phyloP scores from a whole-genome alignment of 2,888 invertebrate genomes.

The Strigamia transsilvanica region DNA sequence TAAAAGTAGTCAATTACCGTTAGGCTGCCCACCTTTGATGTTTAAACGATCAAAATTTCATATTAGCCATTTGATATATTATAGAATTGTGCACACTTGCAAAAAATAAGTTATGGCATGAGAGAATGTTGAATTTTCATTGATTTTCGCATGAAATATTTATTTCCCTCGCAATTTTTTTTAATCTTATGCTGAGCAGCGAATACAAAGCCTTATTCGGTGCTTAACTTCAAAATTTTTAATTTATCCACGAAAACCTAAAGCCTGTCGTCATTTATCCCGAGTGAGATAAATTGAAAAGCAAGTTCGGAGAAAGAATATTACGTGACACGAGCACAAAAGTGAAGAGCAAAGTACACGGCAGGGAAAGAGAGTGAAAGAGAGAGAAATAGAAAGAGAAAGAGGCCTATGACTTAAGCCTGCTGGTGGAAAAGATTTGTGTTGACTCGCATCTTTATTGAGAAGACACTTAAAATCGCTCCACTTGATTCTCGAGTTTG shows the following conservation, averaged over 20 bases:
- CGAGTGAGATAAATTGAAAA: background rate
- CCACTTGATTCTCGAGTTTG: constrained; percentile 42
- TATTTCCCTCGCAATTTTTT: no score
- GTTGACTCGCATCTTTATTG: constrained; percentile 33
- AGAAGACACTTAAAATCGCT: constrained; percentile 40
- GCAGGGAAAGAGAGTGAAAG: background rate
- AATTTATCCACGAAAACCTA: background rate
- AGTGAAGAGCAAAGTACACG: constrained; percentile 22
- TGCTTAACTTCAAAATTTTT: no score
- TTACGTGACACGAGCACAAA: background rate
- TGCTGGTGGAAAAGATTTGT: constrained; percentile 16
- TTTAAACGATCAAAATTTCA: no score
- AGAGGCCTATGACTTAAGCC: background rate
- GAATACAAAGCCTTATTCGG: no score
- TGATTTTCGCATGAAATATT: no score
- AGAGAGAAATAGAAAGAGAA: background rate
- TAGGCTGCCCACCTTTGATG: background rate
- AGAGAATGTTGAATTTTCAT: no score
- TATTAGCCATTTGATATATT: no score
- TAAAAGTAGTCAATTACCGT: no score
- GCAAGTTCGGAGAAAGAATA: background rate
- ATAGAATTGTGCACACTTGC: no score
- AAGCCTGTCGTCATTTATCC: background rate
- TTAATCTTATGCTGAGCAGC: no score
- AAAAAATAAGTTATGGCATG: no score